phyloP scores from a whole-genome alignment of 2,888 invertebrate genomes.

The Empis livida region DNA sequence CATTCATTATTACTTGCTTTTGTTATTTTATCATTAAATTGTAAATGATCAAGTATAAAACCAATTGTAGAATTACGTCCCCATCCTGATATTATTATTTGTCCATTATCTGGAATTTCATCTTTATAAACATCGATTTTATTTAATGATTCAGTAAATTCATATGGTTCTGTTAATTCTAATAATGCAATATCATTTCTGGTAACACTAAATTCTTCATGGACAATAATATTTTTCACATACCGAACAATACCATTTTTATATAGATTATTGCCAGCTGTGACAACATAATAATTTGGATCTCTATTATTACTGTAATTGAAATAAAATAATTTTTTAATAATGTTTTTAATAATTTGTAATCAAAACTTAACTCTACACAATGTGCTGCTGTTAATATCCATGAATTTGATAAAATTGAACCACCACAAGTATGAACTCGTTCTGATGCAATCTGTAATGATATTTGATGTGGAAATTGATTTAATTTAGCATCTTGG shows the following conservation, averaged over 20 bases:
- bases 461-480: slow-evolving; percentile 29
- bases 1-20: neutral
- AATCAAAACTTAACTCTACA: slow-evolving; percentile 6
- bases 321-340: too few relatives aligned
- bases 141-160: slow-evolving; percentile 4
- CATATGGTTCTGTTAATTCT: slow-evolving; percentile 4
- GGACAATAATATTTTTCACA: slow-evolving; percentile 5
- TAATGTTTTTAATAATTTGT: neutral
- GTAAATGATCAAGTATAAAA: neutral
- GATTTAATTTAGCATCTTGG: slow-evolving; percentile 19
- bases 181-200: slow-evolving; percentile 10
- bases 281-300: neutral
- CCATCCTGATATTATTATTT: slow-evolving; percentile 11
- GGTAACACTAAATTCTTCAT: slow-evolving; percentile 10
- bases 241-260: neutral
- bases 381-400: slow-evolving; percentile 31
- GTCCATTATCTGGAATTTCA: slow-evolving; percentile 3
- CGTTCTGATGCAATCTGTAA: slow-evolving; percentile 17
- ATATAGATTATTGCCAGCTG: neutral
- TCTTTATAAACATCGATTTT: slow-evolving; percentile 5
- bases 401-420: slow-evolving; percentile 16
- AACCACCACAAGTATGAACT: slow-evolving; percentile 26
- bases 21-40: slow-evolving; percentile 1
- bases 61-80: slow-evolving; percentile 6
- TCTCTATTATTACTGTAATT: neutral